phyloP scores from a whole-genome alignment of 1,140 invertebrate genomes.

The Drosophila busckii region DNA sequence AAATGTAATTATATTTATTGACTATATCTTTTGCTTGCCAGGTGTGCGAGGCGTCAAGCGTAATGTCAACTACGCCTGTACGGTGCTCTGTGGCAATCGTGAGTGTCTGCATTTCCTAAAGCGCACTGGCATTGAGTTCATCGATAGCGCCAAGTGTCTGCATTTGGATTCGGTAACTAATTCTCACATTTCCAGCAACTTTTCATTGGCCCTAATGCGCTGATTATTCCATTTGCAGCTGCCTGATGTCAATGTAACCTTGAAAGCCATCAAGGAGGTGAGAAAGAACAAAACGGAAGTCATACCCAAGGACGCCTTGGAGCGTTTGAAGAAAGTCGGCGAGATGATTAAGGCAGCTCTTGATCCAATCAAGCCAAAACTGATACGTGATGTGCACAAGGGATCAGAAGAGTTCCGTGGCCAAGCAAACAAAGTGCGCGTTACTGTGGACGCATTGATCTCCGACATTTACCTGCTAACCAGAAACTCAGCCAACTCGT shows the following conservation, averaged over 20 bases:
- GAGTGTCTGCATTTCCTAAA: conserved; percentile 80
- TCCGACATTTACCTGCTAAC: conserved; percentile 46
- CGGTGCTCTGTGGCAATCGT: conserved; percentile 29
- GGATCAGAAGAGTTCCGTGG: conserved; percentile 25
- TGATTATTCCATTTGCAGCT: conserved; percentile 12
- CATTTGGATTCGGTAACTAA: conserved; percentile 40
- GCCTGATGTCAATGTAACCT: conserved; percentile 20
- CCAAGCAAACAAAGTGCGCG: conserved; percentile 34
- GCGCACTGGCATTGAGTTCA: conserved; percentile 82
- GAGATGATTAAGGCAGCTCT: conserved; percentile 10
- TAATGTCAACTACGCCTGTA: conserved; percentile 79
- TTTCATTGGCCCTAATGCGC: not conserved
- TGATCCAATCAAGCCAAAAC: conserved; percentile 16
- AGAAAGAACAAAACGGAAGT: not conserved
- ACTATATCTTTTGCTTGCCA: conserved; percentile 76
- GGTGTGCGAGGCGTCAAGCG: conserved; percentile 85
- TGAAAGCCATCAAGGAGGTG: conserved; percentile 20
- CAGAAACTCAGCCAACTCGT: conserved; percentile 27
- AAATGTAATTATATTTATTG: conserved; percentile 17
- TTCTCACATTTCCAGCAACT: not conserved
- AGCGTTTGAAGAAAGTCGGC: conserved; percentile 15
- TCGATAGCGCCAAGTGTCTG: conserved; percentile 78
- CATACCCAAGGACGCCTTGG: conserved; percentile 22
- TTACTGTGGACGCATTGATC: conserved; percentile 39
- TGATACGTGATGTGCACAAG: conserved; percentile 30